Base-by-base conservation (phyloP, 2,797 vertebrate genomes). In the Siniperca scherzeri region DNA sequence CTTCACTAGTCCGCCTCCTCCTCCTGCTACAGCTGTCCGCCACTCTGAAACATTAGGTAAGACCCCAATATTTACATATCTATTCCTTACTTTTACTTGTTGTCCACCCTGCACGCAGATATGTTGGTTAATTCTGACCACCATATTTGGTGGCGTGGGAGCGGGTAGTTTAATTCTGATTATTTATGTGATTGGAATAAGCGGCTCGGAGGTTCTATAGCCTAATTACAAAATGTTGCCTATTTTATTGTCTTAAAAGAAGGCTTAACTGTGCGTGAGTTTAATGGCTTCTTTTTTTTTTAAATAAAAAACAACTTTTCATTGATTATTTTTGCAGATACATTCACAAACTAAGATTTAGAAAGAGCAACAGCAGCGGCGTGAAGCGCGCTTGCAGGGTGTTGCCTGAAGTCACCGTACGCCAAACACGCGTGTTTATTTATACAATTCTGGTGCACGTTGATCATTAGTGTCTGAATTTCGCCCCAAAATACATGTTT, bases 1-100 rank as follows among this genome's bases (percentile, higher is more conserved):
- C 79, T 89, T 59, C 92, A 92, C 74, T 74, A 87, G 85, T 85
- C 57, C 86, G 68, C 90, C 90, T 92, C 81, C 88, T 92, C 78
- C 85, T 84, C 82, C 76, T 30, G 81, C 87, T 33, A 67, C 88
- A 89, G 90, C 88, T 81, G 74, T 86, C 81, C 72, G 53, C 82
- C 68, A 7, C 84, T 8, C 74, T 30, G 60, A 74, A 61, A 52
- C 80, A 46, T 7, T 70, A 80, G 93, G 95, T 96, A 94, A 93
- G 91, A 87, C 59, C 67, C 53, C 27, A 2, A 7, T 42, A 27
- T 55, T 61, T 19, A 19, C 27, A 12, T 1, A 9, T 3, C 16
- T 38, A 3, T 0, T 50, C 19, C 27, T 10, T 30, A 64, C 64
- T 70, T 74, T 60, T 36, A 60, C 60, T 38, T 13, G 9, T 9